Base-by-base conservation (phyloP, 1,140 invertebrate genomes). In the Aphidius ervi region DNA sequence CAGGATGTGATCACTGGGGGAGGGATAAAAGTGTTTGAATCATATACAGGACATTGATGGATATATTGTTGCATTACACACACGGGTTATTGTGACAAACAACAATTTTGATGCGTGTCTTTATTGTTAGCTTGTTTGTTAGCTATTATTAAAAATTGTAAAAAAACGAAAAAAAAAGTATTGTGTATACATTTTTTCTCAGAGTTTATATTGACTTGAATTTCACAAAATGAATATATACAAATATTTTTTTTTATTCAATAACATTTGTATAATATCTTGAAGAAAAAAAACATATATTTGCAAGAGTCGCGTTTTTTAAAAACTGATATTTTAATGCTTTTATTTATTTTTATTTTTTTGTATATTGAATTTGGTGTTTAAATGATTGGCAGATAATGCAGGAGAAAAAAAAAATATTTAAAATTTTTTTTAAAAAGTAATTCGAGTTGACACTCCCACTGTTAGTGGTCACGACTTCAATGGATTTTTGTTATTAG, bases 111-210 rank as follows among this genome's bases (percentile, higher is more conserved):
- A 67, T 63, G 62, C 57, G 58, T 63, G 58, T 64, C 59, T 56
- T 45, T 46, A 66, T 67, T 69, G 62, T 69, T 65, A 61, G 61
- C 60, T 67, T 66, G 68, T 69, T 69, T 69, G 64, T 49, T 42
- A 39, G 53, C 23, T 43, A 49, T 56, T 48, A 43, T 61, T 54
- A 20, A 56, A 56, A 56, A 42, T 62, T 55, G 7, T 49, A 20
- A 37, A 45, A 31, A 56, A 41, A 10, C 6, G 3, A 37, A 10
- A 37, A 54, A 54, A 54, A 41, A 10, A 41, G 9, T n/a, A n/a
- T n/a, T n/a, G n/a, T n/a, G n/a, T n/a, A n/a, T n/a, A n/a, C n/a
- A n/a, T n/a, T n/a, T n/a, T 10, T 39, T 39, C 49, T 52, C 3
- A 8, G 40, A n/a, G 40, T 54, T 37, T 42, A 42, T 54, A 39